Percentiles rank a stretch among this genome's conserved stretches.
These are phyloP conservation scores for Chroicocephalus ridibundus DNA, from an alignment of 2,113 vertebrate species.

Conservation along the genomic window DNA sequence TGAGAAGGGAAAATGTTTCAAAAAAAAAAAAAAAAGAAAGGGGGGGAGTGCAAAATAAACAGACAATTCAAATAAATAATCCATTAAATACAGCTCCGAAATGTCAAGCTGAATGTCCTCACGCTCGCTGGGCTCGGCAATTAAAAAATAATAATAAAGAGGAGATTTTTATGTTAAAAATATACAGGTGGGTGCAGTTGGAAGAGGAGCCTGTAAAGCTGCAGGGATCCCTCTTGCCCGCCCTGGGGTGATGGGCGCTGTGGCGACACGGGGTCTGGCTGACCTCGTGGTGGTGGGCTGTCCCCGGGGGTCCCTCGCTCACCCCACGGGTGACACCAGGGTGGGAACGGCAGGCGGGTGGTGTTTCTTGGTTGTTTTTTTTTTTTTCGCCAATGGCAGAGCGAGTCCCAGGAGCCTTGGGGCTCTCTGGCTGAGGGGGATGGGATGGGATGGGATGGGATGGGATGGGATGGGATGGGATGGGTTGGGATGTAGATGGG, in stretches of 20 bases:
- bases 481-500: rapidly evolving
- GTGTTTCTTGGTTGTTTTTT: neutral
- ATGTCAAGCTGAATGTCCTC: neutral
- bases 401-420: neutral
- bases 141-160: neutral
- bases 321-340: neutral
- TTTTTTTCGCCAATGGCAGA: neutral
- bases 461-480: neutral
- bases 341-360: neutral
- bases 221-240: neutral
- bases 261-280: neutral
- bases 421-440: neutral
- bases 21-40: too few species aligned
- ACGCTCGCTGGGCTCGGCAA: neutral
- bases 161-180: neutral
- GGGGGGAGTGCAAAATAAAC: neutral
- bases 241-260: rapidly evolving
- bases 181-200: neutral
- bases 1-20: neutral
- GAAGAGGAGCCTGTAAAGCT: neutral
- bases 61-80: neutral
- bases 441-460: neutral
- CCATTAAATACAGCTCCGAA: neutral
- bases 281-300: rapidly evolving
- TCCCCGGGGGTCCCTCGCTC: neutral